Base-by-base conservation (phyloP, 2,797 vertebrate species). In the Neopelma chrysocephalum region DNA sequence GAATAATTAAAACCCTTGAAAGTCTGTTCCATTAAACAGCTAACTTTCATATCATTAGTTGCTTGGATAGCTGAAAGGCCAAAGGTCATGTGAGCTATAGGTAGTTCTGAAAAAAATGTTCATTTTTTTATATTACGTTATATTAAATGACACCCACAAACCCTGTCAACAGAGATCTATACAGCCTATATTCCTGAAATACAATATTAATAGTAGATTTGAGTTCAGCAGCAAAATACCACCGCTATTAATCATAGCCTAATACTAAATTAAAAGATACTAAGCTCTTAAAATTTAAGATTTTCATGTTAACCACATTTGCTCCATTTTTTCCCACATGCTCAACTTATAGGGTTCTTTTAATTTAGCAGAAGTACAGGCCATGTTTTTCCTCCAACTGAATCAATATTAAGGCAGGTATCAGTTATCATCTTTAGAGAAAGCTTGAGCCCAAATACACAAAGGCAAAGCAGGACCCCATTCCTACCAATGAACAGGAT, bases 1-100 rank as follows among this genome's bases (percentile, higher is more conserved):
- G 40, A 94, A 95, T 95, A 95, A 92, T 92, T 82, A 83, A 91
- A 95, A 51, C 21, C 43, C 54, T 71, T 53, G 54, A 93, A 96
- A 83, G n/a, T 16, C 31, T 78, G 32, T 58, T 71, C 51, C 47
- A 82, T 91, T 87, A 82, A 96, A 90, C 53, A 88, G 72, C 65
- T 76, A 93, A 83, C 38, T 61, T 88, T 51, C 31, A 54, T 61
- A 60, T 45, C 3, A 11, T 87, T 78, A 80, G 53, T 61, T 94
- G 36, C 57, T 66, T 70, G 34, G 75, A 68, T 26, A 94, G 64
- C 40, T 87, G 61, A 94, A 92, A 95, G 53, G 60, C 31, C 72
- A 95, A 84, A 54, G 50, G 40, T 32, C 73, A 43, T 84, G 71
- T 18, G 20, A 95, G 43, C 66, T 82, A 89, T 21, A 84, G 19